A percentile compares a stretch with the other conserved stretches of the same genome.
These are phyloP conservation scores for Zapornia atra DNA, from an alignment of 2,113 vertebrate species.

Conservation along the genomic window DNA sequence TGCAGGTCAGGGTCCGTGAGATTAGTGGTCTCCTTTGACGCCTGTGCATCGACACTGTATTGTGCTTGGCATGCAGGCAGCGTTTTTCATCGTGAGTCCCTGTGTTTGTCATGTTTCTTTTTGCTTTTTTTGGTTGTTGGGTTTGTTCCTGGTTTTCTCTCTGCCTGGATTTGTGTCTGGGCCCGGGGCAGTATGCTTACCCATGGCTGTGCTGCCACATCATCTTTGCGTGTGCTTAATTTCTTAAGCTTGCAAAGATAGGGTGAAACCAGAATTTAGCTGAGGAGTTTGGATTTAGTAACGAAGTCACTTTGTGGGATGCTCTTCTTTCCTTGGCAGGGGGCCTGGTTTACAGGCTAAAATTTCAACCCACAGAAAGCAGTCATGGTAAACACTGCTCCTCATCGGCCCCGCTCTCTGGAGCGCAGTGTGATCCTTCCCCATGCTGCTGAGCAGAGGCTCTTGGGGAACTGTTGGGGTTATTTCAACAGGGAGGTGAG, in stretches of 20 bases:
- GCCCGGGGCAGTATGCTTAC: not conserved
- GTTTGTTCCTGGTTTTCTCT: not conserved
- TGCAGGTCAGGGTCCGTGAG: not conserved
- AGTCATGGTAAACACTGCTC: not conserved
- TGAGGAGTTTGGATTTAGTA: not conserved
- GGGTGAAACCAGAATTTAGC: not conserved
- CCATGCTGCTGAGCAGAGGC: not conserved
- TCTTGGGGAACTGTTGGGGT: not conserved
- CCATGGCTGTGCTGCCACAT: not conserved
- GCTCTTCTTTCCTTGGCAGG: not conserved
- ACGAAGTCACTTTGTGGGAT: rapidly evolving
- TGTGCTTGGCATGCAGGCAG: not conserved
- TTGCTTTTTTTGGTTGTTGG: no score
- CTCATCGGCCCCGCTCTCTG: not conserved
- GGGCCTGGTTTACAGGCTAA: not conserved
- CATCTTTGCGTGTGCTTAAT: not conserved
- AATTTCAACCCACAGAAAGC: not conserved
- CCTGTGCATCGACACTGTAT: rapidly evolving
- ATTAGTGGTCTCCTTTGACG: not conserved
- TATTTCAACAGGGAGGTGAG: not conserved
- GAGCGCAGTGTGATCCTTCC: not conserved
- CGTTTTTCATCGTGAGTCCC: not conserved
- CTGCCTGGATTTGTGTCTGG: not conserved
- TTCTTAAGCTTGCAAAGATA: not conserved
- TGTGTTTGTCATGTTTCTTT: not conserved